These are phyloP conservation scores for Drosophila ustulata DNA, from an alignment of 2,888 invertebrate species.

Conservation along the genomic window DNA sequence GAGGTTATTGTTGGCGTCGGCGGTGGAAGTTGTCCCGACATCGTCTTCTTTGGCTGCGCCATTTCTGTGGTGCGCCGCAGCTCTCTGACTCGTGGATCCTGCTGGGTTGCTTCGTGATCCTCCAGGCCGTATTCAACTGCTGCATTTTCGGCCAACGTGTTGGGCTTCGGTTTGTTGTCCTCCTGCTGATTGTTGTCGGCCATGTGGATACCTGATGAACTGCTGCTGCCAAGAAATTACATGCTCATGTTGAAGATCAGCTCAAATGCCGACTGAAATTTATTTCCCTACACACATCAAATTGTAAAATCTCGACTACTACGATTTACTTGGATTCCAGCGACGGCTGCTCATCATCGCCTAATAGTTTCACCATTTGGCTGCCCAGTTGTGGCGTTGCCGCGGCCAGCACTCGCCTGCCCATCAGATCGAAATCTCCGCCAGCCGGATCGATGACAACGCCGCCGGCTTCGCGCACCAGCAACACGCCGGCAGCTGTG, in stretches of 20 bases:
- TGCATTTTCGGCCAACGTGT: conserved; percentile 25
- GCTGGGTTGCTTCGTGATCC: conserved; percentile 34
- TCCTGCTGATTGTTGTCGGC: conserved; percentile 10
- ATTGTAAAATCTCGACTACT: conserved; percentile 19
- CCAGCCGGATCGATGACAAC: conserved; percentile 93
- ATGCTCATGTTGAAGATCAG: neutral
- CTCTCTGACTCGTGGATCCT: conserved; percentile 38
- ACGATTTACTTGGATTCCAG: neutral
- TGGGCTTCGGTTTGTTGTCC: neutral
- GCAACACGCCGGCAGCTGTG: conserved; percentile 91
- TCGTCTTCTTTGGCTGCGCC: neutral
- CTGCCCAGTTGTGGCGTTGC: conserved; percentile 89
- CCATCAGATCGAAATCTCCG: conserved; percentile 90
- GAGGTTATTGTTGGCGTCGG: no score
- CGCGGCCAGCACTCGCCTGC: conserved; percentile 91
- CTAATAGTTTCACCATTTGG: conserved; percentile 86
- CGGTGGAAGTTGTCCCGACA: no score
- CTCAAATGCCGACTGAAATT: conserved; percentile 5
- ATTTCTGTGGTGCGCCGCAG: neutral
- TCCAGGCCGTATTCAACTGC: conserved; percentile 53
- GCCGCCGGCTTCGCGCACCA: conserved; percentile 97
- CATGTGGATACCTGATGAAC: conserved; percentile 21
- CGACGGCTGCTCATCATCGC: conserved; percentile 89
- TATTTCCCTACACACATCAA: conserved; percentile 1
- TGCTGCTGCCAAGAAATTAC: conserved; percentile 44